These are phyloP conservation scores for Melanogrammus aeglefinus DNA, from an alignment of 2,797 vertebrate genomes.

Conservation along the genomic window DNA sequence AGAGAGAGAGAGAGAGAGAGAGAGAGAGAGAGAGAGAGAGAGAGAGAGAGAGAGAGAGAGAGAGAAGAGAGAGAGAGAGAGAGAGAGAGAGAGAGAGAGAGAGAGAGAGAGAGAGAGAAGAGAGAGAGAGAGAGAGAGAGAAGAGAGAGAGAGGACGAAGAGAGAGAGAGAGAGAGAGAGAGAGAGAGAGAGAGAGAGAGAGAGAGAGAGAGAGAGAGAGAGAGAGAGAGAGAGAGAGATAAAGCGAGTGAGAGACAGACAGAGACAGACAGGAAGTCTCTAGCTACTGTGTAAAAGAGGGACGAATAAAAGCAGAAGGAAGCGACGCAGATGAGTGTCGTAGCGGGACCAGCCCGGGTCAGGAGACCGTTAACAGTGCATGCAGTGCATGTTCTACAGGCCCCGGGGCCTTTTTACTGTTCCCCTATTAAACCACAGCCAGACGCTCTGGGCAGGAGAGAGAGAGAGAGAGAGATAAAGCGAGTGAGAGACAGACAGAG, in stretches of 20 bases:
- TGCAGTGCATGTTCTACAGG: constrained; percentile 55
- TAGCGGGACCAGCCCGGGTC: constrained; percentile 32
- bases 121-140: too few relatives aligned
- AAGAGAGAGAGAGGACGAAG: too few relatives aligned
- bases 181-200: too few relatives aligned
- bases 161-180: too few relatives aligned
- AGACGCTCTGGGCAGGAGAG: too few relatives aligned
- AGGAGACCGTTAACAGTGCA: constrained; percentile 45
- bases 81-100: too few relatives aligned
- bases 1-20: too few relatives aligned
- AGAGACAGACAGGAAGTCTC: not conserved
- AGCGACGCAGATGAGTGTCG: constrained; percentile 4
- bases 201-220: too few relatives aligned
- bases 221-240: constrained; percentile 1
- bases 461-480: not conserved
- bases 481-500: not conserved
- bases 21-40: too few relatives aligned
- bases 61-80: too few relatives aligned
- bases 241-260: not conserved
- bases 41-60: too few relatives aligned
- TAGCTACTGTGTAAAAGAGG: constrained; percentile 13
- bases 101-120: too few relatives aligned
- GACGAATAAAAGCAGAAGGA: constrained; percentile 14
- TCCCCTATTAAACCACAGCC: constrained; percentile 9
- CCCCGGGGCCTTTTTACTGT: constrained; percentile 47